These are phyloP conservation scores for Siniperca knerii DNA, from an alignment of 2,113 vertebrate species.

Conservation along the genomic window DNA sequence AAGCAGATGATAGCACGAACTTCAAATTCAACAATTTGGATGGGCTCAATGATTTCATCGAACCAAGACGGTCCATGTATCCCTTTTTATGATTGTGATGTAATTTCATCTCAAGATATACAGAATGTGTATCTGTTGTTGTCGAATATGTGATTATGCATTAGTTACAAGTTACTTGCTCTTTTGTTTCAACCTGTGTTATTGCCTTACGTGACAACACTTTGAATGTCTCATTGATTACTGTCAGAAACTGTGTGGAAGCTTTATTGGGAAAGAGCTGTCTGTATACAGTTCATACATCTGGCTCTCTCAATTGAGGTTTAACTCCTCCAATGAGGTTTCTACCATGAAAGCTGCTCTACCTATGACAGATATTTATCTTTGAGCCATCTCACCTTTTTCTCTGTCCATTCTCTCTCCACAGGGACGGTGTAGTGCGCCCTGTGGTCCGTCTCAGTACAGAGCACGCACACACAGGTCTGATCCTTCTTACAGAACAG, in stretches of 20 bases:
- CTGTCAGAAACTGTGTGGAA: background rate
- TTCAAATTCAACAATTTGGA: no score
- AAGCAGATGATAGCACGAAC: no score
- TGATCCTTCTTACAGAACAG: slow-evolving; percentile 87
- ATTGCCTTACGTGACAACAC: no score
- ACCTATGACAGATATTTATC: background rate
- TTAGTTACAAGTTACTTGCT: no score
- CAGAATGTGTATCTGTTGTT: background rate
- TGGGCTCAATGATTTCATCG: no score
- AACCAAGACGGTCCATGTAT: no score
- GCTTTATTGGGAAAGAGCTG: background rate
- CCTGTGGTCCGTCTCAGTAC: slow-evolving; percentile 84
- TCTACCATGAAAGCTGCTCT: no score
- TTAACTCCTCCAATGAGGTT: background rate
- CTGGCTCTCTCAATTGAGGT: background rate
- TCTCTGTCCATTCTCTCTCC: slow-evolving; percentile 84
- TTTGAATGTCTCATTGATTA: background rate
- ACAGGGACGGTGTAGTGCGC: slow-evolving; percentile 84
- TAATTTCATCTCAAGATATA: no score
- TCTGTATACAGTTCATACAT: background rate
- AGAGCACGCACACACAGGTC: slow-evolving; percentile 85
- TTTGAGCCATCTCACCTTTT: slow-evolving; percentile 75
- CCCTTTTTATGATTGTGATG: no score
- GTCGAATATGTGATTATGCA: background rate
- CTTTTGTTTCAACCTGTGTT: no score